Conservation (phyloP, 2,888 invertebrate genomes). For the Ecliptopera silaceata region DNA sequence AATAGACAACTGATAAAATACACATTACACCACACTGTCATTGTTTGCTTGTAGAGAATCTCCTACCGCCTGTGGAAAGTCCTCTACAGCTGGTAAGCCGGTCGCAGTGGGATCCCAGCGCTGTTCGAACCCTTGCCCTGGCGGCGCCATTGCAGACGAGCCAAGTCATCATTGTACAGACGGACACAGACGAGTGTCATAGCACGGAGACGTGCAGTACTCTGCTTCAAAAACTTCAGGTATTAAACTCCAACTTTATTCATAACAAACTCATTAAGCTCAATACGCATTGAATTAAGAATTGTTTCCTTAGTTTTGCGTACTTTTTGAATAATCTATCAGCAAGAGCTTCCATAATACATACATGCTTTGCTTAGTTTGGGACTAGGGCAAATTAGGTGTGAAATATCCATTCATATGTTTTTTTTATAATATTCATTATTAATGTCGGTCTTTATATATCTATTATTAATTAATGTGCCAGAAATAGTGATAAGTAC, state of each 20-base stretch:
- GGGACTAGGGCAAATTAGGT: no score
- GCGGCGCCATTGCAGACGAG: conserved; percentile 42
- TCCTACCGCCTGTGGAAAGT: conserved; percentile 58
- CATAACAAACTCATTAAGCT: no score
- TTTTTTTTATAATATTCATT: no score
- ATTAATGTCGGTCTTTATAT: no score
- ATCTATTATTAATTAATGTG: no score
- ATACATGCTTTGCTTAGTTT: no score
- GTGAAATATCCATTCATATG: no score
- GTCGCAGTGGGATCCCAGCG: conserved; percentile 45
- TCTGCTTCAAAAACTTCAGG: conserved; percentile 68
- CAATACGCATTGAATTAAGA: no score
- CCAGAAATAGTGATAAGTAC: no score
- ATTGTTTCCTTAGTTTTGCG: no score
- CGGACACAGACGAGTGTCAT: conserved; percentile 62
- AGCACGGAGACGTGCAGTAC: conserved; percentile 51
- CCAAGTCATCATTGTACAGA: conserved; percentile 70
- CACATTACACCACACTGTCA: not conserved
- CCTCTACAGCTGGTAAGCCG: conserved; percentile 51
- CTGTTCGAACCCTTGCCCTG: conserved; percentile 15
- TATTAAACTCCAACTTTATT: conserved; percentile 30
- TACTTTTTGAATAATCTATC: no score
- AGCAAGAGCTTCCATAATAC: no score
- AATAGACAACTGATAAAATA: not conserved
- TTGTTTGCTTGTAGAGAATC: conserved; percentile 54